Conservation (phyloP, 2,797 vertebrate genomes). For the Labeo calbasu region DNA sequence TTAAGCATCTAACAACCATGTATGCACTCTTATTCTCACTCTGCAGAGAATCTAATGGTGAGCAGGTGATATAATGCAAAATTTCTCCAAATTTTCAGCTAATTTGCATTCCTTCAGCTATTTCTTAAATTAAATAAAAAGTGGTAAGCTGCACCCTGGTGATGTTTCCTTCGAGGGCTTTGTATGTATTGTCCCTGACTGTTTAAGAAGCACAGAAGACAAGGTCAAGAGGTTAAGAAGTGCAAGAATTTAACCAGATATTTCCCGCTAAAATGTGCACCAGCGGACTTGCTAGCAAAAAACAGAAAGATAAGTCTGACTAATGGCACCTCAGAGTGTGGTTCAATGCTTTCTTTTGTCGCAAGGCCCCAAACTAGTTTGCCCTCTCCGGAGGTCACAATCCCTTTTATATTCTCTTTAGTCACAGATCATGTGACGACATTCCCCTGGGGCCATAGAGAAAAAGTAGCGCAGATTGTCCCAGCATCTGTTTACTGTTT, state of each 20-base stretch:
- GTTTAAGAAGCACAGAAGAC: slow-evolving; percentile 50
- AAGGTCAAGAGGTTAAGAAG: slow-evolving; percentile 51
- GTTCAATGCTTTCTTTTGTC: slow-evolving; percentile 49
- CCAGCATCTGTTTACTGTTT: slow-evolving; percentile 67
- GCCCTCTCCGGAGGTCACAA: slow-evolving; percentile 60
- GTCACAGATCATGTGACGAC: slow-evolving; percentile 69
- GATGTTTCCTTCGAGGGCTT: slow-evolving; percentile 29
- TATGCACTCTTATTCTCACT: background rate
- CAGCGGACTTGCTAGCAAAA: background rate
- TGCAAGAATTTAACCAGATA: slow-evolving; percentile 41
- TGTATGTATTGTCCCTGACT: slow-evolving; percentile 41
- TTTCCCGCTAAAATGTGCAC: slow-evolving; percentile 31
- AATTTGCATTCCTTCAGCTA: background rate
- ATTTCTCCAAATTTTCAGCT: background rate
- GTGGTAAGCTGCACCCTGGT: slow-evolving; percentile 1
- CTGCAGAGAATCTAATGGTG: background rate
- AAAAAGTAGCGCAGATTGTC: slow-evolving; percentile 46
- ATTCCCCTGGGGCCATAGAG: slow-evolving; percentile 23
- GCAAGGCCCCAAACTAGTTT: slow-evolving; percentile 18
- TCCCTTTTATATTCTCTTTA: slow-evolving; percentile 64
- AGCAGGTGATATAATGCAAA: background rate
- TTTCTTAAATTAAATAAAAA: background rate
- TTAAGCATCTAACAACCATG: background rate
- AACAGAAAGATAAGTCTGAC: slow-evolving; percentile 21
- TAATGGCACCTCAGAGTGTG: background rate